Evolutionary conservation across 1,140 invertebrate genomes (phyloP).

Genomic region (Oppia nitens): DNA sequence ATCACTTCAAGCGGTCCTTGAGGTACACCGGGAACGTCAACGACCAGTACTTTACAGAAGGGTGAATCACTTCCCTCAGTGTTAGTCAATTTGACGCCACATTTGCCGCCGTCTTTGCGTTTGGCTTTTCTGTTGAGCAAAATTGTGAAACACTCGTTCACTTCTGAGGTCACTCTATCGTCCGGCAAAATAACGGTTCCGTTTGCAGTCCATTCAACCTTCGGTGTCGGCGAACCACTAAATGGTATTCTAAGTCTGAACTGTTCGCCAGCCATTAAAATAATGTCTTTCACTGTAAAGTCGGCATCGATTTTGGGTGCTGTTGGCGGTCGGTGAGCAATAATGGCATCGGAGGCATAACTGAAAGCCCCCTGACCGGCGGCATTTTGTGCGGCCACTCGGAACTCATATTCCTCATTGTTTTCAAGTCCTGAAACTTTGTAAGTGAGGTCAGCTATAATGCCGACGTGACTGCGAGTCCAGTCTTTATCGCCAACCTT

Average conservation of each 20-base stretch:
- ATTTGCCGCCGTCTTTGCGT: constrained; percentile 76
- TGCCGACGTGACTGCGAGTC: constrained; percentile 55
- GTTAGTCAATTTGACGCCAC: constrained; percentile 73
- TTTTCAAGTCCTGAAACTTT: constrained; percentile 78
- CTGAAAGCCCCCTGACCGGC: constrained; percentile 91
- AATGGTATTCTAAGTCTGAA: constrained; percentile 85
- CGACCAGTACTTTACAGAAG: constrained; percentile 64
- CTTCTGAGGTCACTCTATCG: constrained; percentile 41
- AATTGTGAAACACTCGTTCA: constrained; percentile 63
- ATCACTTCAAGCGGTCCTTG: constrained; percentile 45
- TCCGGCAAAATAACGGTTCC: constrained; percentile 47
- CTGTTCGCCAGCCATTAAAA: constrained; percentile 89
- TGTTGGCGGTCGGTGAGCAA: constrained; percentile 34
- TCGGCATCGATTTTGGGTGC: constrained; percentile 83
- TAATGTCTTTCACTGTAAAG: constrained; percentile 79
- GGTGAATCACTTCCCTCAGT: constrained; percentile 75
- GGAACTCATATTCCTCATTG: constrained; percentile 88
- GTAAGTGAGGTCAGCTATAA: constrained; percentile 44
- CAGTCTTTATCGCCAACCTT: constrained; percentile 58
- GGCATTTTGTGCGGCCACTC: constrained; percentile 92
- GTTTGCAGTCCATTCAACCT: constrained; percentile 73
- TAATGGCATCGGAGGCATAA: constrained; percentile 74
- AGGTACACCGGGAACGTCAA: constrained; percentile 26
- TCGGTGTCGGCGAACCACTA: constrained; percentile 79
- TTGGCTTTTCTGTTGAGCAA: constrained; percentile 72